Base-by-base conservation (phyloP, 2,888 invertebrate genomes). In the Tenthredo scrophulariae region DNA sequence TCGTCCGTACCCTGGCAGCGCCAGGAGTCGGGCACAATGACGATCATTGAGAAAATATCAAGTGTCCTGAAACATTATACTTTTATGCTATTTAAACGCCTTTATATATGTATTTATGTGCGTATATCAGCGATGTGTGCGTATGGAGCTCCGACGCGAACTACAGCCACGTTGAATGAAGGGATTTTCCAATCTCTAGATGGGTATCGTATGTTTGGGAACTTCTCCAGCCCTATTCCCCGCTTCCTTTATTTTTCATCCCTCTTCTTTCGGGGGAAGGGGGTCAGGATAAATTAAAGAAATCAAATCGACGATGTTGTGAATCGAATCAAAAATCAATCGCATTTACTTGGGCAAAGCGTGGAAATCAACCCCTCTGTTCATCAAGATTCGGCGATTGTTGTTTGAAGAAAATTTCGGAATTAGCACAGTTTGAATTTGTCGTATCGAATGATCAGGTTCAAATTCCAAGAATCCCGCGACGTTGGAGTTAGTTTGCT, bases 1-100 rank as follows among this genome's bases (percentile, higher is more conserved):
- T 54, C 54, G n/a, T 54, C n/a, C 6, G 43, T 40, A 33, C 37
- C 22, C 40, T 10, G n/a, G 10, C 72, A 18, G 40, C 15, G 40
- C 83, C 29, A 67, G 67, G 65, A 83, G 83, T 70, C 67, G 67
- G 88, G 88, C 87, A 92, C 92, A 92, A 92, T 92, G 90, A 92
- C 89, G 91, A 92, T 93, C 92, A 91, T 92, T 90, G 91, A 90
- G 90, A 92, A 92, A 93, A 92, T 93, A 93, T 93, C 93, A 89
- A 91, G 91, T 93, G 91, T 92, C 92, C 89, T 83, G 92, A 92
- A 92, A 93, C 92, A 91, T 88, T 92, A 93, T 91, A 93, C 92
- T 91, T 92, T 92, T 87, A 87, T 89, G 88, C 87, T 90, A 89
- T 91, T 92, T 92, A 92, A 92, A 93, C 91, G 91, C 90, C 37